Percentiles rank a stretch among this genome's conserved stretches.
Evolutionary conservation across 2,113 vertebrate species (phyloP).

Genomic region (Ageneiosus marmoratus): DNA sequence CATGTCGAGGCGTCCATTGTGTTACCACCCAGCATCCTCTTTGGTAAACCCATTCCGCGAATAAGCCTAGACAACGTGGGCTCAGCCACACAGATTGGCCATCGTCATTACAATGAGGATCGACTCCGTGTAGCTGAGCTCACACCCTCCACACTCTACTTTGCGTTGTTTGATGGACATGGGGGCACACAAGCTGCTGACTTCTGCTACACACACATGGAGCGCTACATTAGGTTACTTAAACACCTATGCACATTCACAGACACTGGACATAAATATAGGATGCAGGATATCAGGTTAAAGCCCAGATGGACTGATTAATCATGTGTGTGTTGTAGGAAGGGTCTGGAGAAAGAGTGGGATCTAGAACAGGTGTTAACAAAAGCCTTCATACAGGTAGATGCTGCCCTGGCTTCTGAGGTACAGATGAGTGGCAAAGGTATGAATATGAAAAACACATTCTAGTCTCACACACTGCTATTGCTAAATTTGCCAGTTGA

Average conservation of each 20-base stretch:
- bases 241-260: background rate
- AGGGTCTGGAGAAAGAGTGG: constrained; percentile 80
- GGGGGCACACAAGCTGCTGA: constrained; percentile 88
- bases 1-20: constrained; percentile 93
- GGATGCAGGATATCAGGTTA: background rate
- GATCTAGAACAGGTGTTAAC: constrained; percentile 87
- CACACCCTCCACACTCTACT: constrained; percentile 82
- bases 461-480: background rate
- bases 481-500: background rate
- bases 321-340: constrained; percentile 66
- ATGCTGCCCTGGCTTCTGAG: constrained; percentile 83
- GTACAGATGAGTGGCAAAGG: constrained; percentile 62
- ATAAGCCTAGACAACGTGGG: constrained; percentile 86
- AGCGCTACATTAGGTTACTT: constrained; percentile 81
- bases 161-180: constrained; percentile 93
- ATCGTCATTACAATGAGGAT: constrained; percentile 90
- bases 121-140: constrained; percentile 81
- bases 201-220: constrained; percentile 92
- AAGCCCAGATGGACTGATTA: constrained; percentile 28
- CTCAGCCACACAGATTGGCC: constrained; percentile 85
- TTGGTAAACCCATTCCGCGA: constrained; percentile 90
- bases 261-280: background rate
- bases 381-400: constrained; percentile 89
- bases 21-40: constrained; percentile 91
- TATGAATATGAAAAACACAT: constrained; percentile 8